A percentile compares a stretch with the other conserved stretches of the same genome.
Conservation (phyloP, 2,888 invertebrate genomes). For the Aleiodes leptofemur region DNA sequence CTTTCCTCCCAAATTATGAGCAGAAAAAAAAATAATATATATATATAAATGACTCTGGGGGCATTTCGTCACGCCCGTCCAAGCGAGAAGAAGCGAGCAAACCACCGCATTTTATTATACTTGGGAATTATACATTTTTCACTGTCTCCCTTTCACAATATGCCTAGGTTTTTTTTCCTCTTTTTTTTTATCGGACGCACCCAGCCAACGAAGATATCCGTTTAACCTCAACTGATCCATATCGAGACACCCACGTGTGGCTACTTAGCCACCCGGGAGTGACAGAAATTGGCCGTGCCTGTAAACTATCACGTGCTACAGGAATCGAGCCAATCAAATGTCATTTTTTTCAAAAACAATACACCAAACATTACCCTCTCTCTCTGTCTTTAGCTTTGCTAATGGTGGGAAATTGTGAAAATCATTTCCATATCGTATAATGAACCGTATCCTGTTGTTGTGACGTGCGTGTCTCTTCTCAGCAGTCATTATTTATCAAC, state of each 20-base stretch:
- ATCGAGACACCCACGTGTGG: slow-evolving; percentile 42
- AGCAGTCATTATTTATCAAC: slow-evolving; percentile 66
- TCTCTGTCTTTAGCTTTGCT: not conserved
- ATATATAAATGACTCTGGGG: slow-evolving; percentile 4
- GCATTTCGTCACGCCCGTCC: slow-evolving; percentile 48
- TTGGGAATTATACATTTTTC: slow-evolving; percentile 30
- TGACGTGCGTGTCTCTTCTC: slow-evolving; percentile 29
- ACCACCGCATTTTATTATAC: slow-evolving; percentile 40
- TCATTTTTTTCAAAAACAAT: slow-evolving; percentile 13
- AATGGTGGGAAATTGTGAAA: slow-evolving; percentile 42
- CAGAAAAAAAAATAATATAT: slow-evolving; percentile 4
- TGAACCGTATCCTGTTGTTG: slow-evolving; percentile 70
- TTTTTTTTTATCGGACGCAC: slow-evolving; percentile 54
- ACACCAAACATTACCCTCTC: not conserved
- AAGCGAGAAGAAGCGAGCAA: slow-evolving; percentile 50
- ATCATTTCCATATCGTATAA: slow-evolving; percentile 73
- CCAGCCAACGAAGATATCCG: slow-evolving; percentile 57
- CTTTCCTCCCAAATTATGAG: not conserved
- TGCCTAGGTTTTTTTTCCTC: slow-evolving; percentile 41
- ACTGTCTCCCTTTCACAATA: slow-evolving; percentile 39
- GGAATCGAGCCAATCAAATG: slow-evolving; percentile 14
- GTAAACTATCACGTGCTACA: slow-evolving; percentile 58
- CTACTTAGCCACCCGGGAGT: slow-evolving; percentile 32
- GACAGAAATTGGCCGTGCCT: slow-evolving; percentile 73
- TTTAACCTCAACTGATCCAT: slow-evolving; percentile 57